Percentiles rank a stretch among this genome's conserved stretches.
Evolutionary conservation across 2,797 vertebrate species (phyloP).

Genomic region (Malacoctenus gilli): DNA sequence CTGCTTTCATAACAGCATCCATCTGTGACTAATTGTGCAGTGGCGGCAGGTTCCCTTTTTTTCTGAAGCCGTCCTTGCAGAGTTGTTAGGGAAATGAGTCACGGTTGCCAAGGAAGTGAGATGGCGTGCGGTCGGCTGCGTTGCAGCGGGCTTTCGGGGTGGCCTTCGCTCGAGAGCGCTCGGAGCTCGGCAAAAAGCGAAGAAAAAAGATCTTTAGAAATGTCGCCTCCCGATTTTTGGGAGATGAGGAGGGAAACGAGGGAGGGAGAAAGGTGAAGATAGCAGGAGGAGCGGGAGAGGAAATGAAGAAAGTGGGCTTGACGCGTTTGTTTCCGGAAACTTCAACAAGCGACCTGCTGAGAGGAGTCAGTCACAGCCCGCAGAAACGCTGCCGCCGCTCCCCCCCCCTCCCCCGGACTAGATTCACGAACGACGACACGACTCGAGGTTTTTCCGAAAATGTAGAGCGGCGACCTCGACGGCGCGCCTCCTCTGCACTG

Average conservation of each 20-base stretch:
- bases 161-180: constrained; percentile 60
- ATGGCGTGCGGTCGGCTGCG: constrained; percentile 74
- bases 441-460: no score
- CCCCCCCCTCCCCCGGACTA: no score
- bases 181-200: not conserved
- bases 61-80: constrained; percentile 63
- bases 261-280: constrained; percentile 7
- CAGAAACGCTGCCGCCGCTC: no score
- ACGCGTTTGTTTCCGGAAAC: constrained; percentile 15
- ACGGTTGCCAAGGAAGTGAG: constrained; percentile 82
- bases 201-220: constrained; percentile 18
- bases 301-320: constrained; percentile 4
- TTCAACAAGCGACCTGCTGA: constrained; percentile 1
- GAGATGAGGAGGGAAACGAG: constrained; percentile 11
- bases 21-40: constrained; percentile 56
- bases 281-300: constrained; percentile 17
- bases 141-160: constrained; percentile 58
- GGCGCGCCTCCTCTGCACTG: not conserved
- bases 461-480: no score
- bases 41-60: constrained; percentile 64
- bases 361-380: not conserved
- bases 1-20: constrained; percentile 49
- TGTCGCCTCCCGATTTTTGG: constrained; percentile 1
- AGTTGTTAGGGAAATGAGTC: constrained; percentile 83
- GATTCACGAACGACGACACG: no score